Base-by-base conservation (phyloP, 2,888 invertebrate species). In the Drosophila longiperda region DNA sequence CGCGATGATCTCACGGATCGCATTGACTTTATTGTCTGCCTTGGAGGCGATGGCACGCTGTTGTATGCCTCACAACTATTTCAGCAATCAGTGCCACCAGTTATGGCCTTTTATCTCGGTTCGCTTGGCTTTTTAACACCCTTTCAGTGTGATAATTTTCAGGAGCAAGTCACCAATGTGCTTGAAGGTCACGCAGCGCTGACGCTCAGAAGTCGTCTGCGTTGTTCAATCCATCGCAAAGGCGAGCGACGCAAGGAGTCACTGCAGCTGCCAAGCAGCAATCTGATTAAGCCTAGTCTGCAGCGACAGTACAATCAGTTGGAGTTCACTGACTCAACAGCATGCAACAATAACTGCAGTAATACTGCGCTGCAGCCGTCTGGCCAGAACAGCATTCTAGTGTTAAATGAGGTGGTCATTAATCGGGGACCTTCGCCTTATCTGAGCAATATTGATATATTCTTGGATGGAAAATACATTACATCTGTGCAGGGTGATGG, bases 41-140 rank as follows among this genome's bases (percentile, higher is more conserved):
- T 99, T 53, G 99, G 99, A 2, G 99, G 99, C 29, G 99, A 99
- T 92, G 99, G 99, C 26, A 99, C 99, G 0, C 94, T 99, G 29
- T 94, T 99, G 15, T 98, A 99, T 92, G 99, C 99, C 63, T 98
- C 98, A 89, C 96, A 98, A 52, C 94, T 99, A 57, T 99, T 99
- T 91, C 97, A 99, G 96, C 97, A 98, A 95, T 98, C 98, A 11
- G 98, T 99, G 62, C 99, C 99, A 45, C 99, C 99, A 0, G 98
- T 99, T 55, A 98, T 99, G 98, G 98, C 99, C 65, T 99, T 99
- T 94, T 98, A 99, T 93, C 95, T 99, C 90, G 99, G 99, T 53
- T 99, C 99, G 5, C 94, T 99, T 62, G 99, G 99, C 5, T 99
- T 99, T 93, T 95, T 99, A 55, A 99, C 99, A 50, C 99, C 99